Base-by-base conservation (phyloP, 2,797 vertebrate species). In the Microcaecilia unicolor region DNA sequence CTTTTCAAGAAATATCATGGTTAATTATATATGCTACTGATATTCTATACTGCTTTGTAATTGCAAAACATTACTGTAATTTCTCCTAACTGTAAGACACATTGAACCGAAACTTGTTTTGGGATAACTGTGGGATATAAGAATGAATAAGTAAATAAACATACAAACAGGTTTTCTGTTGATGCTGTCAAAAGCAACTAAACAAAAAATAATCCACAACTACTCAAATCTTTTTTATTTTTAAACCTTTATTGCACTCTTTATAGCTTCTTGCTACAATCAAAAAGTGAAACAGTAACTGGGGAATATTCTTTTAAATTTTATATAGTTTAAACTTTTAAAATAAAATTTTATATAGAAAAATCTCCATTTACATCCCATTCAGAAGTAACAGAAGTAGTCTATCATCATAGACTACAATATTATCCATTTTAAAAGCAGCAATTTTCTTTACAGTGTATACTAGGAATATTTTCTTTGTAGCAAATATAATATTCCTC, bases 281-380 rank as follows among this genome's bases (percentile, higher is more conserved):
- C 68, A 67, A 64, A 76, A 67, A 69, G 56, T 31, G 47, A 50
- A 54, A 61, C 45, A 53, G 42, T 43, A 49, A 50, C 14, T 42
- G 40, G 10, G 41, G 52, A 57, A 61, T 51, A 69, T 44, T 63
- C 39, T 34, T 46, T 53, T 56, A 52, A 61, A 61, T 61, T n/a
- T 64, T 36, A n/a, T 58, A 72, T 59, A 64, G 47, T 61, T 50
- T 52, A 55, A 37, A 50, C 56, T 60, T 47, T 58, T 74, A 86
- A 86, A 89, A 89, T 74, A 85, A 74, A 79, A 64, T 78, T 72
- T n/a, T 73, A 55, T 57, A 60, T 76, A 84, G 74, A 87, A 85
- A 80, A n/a, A 76, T 80, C 61, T 67, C 44, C 56, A 69, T 78
- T 64, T 74, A 55, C 72, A 68, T 61, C 63, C 57, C 63, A 67